A percentile compares a stretch with the other conserved stretches of the same genome.
phyloP scores from a whole-genome alignment of 2,888 invertebrate genomes.

The Phalera bucephala region DNA sequence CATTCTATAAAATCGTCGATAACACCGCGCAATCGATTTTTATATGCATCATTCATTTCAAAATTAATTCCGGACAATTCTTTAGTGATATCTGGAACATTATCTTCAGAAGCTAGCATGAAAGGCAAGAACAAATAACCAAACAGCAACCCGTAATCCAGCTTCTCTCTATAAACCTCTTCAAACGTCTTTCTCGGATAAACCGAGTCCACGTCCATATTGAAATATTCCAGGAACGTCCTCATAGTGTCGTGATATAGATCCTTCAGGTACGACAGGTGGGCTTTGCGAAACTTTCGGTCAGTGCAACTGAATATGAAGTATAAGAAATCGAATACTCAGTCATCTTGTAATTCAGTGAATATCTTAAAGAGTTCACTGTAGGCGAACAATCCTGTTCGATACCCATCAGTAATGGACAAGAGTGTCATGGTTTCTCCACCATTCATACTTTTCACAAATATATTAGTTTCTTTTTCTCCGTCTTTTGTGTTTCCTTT shows the following conservation, averaged over 20 bases:
- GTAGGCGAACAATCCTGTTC: slow-evolving; percentile 39
- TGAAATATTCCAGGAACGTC: too few species aligned
- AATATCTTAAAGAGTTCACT: slow-evolving; percentile 35
- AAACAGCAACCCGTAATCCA: slow-evolving; percentile 43
- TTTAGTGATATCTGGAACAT: slow-evolving; percentile 9
- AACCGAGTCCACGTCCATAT: too few species aligned
- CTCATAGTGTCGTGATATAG: too few species aligned
- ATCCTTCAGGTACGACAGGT: slow-evolving; percentile 36
- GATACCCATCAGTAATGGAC: slow-evolving; percentile 33
- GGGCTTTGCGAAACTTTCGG: too few species aligned
- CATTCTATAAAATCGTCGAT: slow-evolving; percentile 38
- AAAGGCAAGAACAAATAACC: slow-evolving; percentile 27
- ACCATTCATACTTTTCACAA: slow-evolving; percentile 40
- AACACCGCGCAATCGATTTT: slow-evolving; percentile 26
- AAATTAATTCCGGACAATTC: slow-evolving; percentile 10
- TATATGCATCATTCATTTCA: slow-evolving; percentile 15
- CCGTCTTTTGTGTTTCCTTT: slow-evolving; percentile 39
- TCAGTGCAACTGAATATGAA: slow-evolving; percentile 36
- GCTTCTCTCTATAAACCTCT: too few species aligned
- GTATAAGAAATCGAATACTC: slow-evolving; percentile 34
- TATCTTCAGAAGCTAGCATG: slow-evolving; percentile 11
- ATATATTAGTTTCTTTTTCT: slow-evolving; percentile 42
- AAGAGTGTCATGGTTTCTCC: slow-evolving; percentile 27
- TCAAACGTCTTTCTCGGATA: too few species aligned
- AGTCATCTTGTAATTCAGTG: slow-evolving; percentile 37